A percentile compares a stretch with the other conserved stretches of the same genome.
Evolutionary conservation across 2,113 vertebrate species (phyloP).

Genomic region (Fulica atra): DNA sequence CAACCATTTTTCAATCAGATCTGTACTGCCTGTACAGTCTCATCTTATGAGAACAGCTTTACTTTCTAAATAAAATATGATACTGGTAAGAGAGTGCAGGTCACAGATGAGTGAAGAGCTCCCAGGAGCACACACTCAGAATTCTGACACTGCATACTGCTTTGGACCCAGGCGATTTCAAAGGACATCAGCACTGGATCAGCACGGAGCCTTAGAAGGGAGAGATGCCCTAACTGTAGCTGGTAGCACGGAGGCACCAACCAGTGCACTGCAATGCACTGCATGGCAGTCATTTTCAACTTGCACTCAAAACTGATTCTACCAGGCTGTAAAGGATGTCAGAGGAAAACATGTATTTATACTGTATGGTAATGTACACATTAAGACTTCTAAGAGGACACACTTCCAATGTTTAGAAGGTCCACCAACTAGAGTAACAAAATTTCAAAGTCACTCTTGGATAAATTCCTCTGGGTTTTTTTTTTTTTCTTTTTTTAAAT

Average conservation of each 20-base stretch:
- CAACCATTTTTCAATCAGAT: background rate
- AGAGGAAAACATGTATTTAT: background rate
- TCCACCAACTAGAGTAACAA: background rate
- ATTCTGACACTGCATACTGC: background rate
- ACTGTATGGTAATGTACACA: background rate
- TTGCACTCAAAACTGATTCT: background rate
- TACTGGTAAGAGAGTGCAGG: background rate
- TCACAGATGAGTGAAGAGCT: background rate
- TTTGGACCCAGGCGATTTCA: background rate
- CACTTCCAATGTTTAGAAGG: background rate
- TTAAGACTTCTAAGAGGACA: background rate
- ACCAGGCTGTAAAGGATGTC: background rate
- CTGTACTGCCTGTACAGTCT: background rate
- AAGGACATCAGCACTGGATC: background rate
- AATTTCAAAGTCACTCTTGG: background rate
- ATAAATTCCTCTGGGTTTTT: background rate
- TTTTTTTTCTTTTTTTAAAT: background rate
- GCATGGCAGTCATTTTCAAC: background rate
- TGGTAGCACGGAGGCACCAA: background rate
- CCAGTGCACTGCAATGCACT: background rate
- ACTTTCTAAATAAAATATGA: background rate
- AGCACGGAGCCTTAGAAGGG: background rate
- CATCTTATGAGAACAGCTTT: background rate
- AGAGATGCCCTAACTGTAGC: background rate
- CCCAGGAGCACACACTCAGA: background rate